phyloP scores from a whole-genome alignment of 1,140 invertebrate species.

The Drosophila prosaltans region DNA sequence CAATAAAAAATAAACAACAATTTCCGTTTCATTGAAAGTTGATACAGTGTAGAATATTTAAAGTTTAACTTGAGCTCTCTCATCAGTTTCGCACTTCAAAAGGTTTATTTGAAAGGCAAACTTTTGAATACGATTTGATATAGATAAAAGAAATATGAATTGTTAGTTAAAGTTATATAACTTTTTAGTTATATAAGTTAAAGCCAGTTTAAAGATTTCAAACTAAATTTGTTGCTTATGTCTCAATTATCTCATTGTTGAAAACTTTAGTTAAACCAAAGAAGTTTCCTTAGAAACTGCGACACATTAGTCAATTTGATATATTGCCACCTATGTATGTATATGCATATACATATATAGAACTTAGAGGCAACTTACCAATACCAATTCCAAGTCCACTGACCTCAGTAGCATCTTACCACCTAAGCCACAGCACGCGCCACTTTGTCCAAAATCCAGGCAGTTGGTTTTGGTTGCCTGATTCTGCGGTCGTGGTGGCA shows the following conservation, averaged over 20 bases:
- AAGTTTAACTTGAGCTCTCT: too few relatives aligned
- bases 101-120: too few relatives aligned
- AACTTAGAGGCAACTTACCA: background rate
- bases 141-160: background rate
- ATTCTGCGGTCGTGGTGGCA: conserved; percentile 44
- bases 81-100: too few relatives aligned
- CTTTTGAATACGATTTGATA: too few relatives aligned
- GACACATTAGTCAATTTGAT: conserved; percentile 65
- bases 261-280: too few relatives aligned
- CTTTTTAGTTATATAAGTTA: too few relatives aligned
- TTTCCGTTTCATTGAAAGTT: conserved; percentile 2
- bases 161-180: background rate
- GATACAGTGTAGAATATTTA: too few relatives aligned
- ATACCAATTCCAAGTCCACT: conserved; percentile 45
- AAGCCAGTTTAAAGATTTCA: too few relatives aligned
- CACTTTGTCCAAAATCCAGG: conserved; percentile 67
- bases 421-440: conserved; percentile 77
- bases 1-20: conserved; percentile 10
- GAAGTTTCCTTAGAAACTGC: background rate
- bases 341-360: background rate
- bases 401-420: conserved; percentile 70
- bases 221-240: too few relatives aligned
- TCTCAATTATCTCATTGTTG: too few relatives aligned
- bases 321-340: conserved; percentile 54
- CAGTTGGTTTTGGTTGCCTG: conserved; percentile 63